Percentiles rank a stretch among this genome's conserved stretches.
Evolutionary conservation across 2,888 invertebrate species (phyloP).

Genomic region (Oconnorella tubifera): DNA sequence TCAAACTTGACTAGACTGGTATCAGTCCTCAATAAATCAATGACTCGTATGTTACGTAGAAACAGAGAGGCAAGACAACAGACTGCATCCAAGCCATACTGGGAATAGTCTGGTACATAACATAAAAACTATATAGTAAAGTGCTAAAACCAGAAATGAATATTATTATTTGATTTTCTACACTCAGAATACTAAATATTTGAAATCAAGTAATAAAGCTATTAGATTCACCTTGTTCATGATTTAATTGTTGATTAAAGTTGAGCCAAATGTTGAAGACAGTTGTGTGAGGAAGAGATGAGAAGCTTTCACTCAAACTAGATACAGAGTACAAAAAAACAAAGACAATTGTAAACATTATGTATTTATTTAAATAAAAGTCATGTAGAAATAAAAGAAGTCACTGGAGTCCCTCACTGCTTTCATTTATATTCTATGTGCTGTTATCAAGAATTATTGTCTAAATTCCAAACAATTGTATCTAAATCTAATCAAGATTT

Average conservation of each 20-base stretch:
- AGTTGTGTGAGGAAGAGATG: neutral
- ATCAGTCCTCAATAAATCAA: neutral
- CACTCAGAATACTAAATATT: too few relatives aligned
- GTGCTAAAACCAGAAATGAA: neutral
- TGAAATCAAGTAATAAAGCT: too few relatives aligned
- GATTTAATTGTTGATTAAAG: neutral
- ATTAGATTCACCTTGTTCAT: too few relatives aligned
- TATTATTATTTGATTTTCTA: neutral
- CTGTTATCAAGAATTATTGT: too few relatives aligned
- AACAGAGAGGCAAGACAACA: neutral
- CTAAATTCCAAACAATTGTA: too few relatives aligned
- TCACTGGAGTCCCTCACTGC: too few relatives aligned
- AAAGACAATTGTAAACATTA: too few relatives aligned
- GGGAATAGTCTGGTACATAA: conserved; percentile 2
- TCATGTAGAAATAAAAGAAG: too few relatives aligned
- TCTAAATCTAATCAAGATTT: too few relatives aligned
- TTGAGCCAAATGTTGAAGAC: neutral
- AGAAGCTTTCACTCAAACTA: neutral
- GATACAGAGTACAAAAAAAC: neutral
- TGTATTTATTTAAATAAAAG: too few relatives aligned
- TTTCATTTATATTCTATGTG: too few relatives aligned
- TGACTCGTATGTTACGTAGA: neutral
- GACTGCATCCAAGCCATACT: neutral
- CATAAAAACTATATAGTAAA: neutral
- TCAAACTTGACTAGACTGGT: neutral